Evolutionary conservation across 1,140 invertebrate genomes (phyloP).

Genomic region (Anastrepha obliqua): DNA sequence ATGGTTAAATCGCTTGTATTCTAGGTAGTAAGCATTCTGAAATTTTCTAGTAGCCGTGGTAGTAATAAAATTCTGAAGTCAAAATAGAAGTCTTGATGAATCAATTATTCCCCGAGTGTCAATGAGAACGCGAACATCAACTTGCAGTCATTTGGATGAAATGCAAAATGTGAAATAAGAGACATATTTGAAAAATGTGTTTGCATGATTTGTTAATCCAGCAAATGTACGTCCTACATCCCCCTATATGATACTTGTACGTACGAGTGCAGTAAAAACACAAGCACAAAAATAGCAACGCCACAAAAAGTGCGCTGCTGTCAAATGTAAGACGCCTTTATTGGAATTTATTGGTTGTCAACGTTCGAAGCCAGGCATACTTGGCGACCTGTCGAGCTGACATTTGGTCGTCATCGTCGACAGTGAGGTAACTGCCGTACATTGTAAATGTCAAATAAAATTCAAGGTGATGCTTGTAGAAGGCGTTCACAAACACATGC

Average conservation of each 20-base stretch:
- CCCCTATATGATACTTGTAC: not conserved
- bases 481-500: not conserved
- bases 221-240: not conserved
- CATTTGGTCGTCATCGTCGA: not conserved
- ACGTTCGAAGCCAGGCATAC: not conserved
- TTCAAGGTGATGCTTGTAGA: not conserved
- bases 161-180: not conserved
- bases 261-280: not conserved
- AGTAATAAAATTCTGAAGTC: no score
- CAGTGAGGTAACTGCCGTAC: slow-evolving; percentile 29
- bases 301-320: not conserved
- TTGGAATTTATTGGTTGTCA: slow-evolving; percentile 48
- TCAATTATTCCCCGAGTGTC: no score
- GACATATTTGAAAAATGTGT: slow-evolving; percentile 40
- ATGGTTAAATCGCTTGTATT: no score
- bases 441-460: slow-evolving; percentile 30
- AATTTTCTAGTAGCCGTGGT: no score
- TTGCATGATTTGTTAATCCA: not conserved
- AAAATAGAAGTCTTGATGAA: no score
- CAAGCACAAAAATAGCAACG: not conserved
- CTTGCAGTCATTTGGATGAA: no score
- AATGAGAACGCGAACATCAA: no score
- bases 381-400: not conserved
- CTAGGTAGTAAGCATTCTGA: no score
- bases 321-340: slow-evolving; percentile 11